Evolutionary conservation across 2,113 vertebrate genomes (phyloP).

Genomic region (Propithecus coquereli): DNA sequence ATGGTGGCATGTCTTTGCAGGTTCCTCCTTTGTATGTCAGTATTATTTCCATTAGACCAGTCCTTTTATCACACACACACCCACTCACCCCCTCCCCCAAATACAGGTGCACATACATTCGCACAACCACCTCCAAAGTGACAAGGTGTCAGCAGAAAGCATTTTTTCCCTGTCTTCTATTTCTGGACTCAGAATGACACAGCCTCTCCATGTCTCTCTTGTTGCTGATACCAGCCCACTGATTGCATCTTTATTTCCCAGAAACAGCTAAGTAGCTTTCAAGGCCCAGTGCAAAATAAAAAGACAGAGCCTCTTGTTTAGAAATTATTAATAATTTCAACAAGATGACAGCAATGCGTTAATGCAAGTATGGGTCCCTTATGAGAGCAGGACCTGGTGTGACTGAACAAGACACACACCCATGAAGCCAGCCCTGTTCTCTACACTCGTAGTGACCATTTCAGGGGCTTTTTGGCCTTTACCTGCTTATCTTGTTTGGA

Average conservation of each 20-base stretch:
- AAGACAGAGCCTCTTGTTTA: background rate
- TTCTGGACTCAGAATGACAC: background rate
- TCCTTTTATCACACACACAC: background rate
- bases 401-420: accelerated
- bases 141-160: background rate
- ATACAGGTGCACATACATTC: background rate
- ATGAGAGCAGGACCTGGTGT: accelerated
- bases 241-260: background rate
- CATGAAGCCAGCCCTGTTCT: background rate
- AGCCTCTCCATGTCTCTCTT: background rate
- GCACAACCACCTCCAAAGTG: accelerated
- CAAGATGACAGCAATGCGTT: background rate
- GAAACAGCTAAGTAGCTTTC: background rate
- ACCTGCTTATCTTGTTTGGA: background rate
- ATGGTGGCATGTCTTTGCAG: background rate
- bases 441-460: background rate
- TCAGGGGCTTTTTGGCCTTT: background rate
- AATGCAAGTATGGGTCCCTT: background rate
- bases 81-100: background rate
- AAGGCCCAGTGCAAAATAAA: background rate
- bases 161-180: background rate
- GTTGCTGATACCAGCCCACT: background rate
- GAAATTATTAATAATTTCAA: background rate
- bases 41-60: background rate
- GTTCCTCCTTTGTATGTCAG: background rate